These are phyloP conservation scores for Condylura cristata DNA, from an alignment of 2,113 vertebrate species.

Conservation along the genomic window DNA sequence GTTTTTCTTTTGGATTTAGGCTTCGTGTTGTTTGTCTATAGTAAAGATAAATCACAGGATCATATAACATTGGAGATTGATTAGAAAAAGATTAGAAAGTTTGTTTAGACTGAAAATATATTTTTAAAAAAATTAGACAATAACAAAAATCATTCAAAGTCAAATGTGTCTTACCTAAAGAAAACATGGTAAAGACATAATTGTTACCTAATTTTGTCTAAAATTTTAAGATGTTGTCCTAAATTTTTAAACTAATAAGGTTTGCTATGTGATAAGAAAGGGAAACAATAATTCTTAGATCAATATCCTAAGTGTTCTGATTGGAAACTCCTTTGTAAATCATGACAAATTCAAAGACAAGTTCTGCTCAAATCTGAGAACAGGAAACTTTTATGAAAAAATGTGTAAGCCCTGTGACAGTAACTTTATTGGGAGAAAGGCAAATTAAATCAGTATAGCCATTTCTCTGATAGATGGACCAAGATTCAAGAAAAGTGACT, in stretches of 20 bases:
- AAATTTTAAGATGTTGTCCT: not conserved
- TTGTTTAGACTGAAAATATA: not conserved
- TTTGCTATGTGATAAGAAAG: not conserved
- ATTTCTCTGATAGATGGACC: not conserved
- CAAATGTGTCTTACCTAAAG: not conserved
- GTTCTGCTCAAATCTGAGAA: not conserved
- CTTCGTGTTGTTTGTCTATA: not conserved
- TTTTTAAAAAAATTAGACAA: not conserved
- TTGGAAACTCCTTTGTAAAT: not conserved
- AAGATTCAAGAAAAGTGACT: not conserved
- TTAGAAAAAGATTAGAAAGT: not conserved
- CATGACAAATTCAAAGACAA: not conserved
- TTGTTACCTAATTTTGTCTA: not conserved
- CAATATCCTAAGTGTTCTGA: not conserved
- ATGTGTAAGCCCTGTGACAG: not conserved
- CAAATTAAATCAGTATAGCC: not conserved
- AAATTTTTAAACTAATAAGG: not conserved
- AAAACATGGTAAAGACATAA: not conserved
- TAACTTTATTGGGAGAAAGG: not conserved
- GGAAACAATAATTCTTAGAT: not conserved
- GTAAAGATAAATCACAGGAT: not conserved
- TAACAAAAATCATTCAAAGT: not conserved
- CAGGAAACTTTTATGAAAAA: slow-evolving; percentile 31
- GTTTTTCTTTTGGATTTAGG: not conserved
- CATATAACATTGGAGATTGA: not conserved